Base-by-base conservation (phyloP, 2,888 invertebrate genomes). In the Macaria liturata region DNA sequence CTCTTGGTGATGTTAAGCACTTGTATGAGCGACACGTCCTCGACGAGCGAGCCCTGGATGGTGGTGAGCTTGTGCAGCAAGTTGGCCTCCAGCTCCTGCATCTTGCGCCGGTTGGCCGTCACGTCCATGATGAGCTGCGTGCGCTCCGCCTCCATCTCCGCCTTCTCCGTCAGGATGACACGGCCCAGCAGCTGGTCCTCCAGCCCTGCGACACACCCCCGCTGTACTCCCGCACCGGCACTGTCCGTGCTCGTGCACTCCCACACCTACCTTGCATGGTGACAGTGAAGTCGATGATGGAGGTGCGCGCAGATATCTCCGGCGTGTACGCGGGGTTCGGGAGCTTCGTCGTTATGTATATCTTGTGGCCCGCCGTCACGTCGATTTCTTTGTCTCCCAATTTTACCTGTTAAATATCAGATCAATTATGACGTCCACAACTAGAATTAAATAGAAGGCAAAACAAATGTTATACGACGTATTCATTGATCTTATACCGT, bases 211-310 rank as follows among this genome's bases (percentile, higher is more conserved):
- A 39, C 6, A 7, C 39, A 39, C 39, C 8, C 8, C 39, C 8
- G 39, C 39, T 39, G 39, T 8, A 39, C 8, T 39, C 5, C 8
- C 39, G 39, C 39, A 39, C 6, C 39, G 39, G 6, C 39, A 5
- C 39, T 39, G 39, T 39, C 6, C 6, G 20, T 20, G 20, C 20
- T 2, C 20, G 20, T 20, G 20, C 20, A 20, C 20, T 20, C 20
- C 20, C 20, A 20, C 20, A 37, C 61, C 4, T 80, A 90, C 95
- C 97, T 92, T 96, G 96, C 94, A 96, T 95, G 0, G 97, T 98
- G 1, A 98, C 97, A 43, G 97, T 97, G 74, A 97, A 98, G 82
- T 98, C 97, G 66, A 98, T 97, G 46, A 97, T 94, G 6, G 97
- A 96, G 7, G 96, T 95, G 57, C 96, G 92, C 30, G 97, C 97